phyloP scores from a whole-genome alignment of 53 echinoderm and acorn worm genomes.

The Astropecten irregularis region DNA sequence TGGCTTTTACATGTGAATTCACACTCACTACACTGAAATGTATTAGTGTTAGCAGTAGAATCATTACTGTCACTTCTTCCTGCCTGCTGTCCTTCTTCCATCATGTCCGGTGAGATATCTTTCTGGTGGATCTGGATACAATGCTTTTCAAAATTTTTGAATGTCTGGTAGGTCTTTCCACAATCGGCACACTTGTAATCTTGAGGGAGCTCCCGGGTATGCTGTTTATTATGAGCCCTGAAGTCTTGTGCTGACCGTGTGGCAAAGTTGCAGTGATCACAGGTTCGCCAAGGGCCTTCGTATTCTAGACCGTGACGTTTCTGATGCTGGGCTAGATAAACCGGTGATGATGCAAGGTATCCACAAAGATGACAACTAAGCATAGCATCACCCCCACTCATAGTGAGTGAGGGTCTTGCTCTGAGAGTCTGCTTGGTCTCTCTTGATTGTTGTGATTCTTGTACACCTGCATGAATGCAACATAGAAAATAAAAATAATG shows the following conservation, averaged over 20 bases:
- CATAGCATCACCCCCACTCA: conserved; percentile 55
- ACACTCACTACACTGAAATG: conserved; percentile 46
- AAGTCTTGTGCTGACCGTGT: conserved; percentile 48
- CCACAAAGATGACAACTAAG: conserved; percentile 51
- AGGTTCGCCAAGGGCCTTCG: conserved; percentile 55
- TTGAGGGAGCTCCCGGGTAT: conserved; percentile 33
- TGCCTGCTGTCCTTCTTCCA: conserved; percentile 13
- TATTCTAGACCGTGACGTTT: conserved; percentile 46
- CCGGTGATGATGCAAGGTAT: conserved; percentile 42
- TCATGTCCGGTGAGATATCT: neutral
- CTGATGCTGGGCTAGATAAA: conserved; percentile 46
- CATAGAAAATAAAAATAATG: no score
- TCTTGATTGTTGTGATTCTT: no score
- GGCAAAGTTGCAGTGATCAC: conserved; percentile 47
- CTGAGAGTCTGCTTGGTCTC: no score
- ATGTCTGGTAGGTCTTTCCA: conserved; percentile 45
- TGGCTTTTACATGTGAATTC: conserved; percentile 55
- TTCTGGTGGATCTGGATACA: conserved; percentile 40
- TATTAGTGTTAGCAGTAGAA: conserved; percentile 10
- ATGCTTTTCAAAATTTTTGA: conserved; percentile 36
- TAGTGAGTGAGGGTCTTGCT: conserved; percentile 30
- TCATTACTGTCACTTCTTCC: conserved; percentile 6
- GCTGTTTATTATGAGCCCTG: conserved; percentile 41
- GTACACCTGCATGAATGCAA: no score
- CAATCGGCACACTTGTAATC: conserved; percentile 26